These are phyloP conservation scores for Dolomedes plantarius DNA, from an alignment of 2,888 invertebrate species.

Conservation along the genomic window DNA sequence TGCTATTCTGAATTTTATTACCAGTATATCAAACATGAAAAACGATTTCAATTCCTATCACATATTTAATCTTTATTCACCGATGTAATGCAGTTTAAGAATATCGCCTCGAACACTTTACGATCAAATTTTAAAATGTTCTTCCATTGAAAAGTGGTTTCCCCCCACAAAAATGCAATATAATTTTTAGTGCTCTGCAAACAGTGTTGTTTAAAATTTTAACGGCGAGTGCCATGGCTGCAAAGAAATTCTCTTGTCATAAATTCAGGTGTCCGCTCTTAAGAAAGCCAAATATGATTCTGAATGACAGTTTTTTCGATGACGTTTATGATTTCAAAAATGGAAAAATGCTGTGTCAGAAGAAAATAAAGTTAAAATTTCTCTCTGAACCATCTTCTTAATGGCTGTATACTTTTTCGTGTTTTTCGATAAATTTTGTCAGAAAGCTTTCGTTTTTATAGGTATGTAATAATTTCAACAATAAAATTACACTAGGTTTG, in stretches of 20 bases:
- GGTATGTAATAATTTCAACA: no score
- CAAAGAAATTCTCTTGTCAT: constrained; percentile 13
- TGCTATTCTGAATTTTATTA: no score
- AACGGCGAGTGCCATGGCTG: constrained; percentile 11
- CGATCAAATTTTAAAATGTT: constrained; percentile 7
- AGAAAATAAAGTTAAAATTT: constrained; percentile 16
- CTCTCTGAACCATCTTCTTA: neutral
- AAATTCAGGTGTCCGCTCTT: constrained; percentile 1
- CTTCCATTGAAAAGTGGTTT: neutral
- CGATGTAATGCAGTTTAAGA: no score
- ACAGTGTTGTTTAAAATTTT: constrained; percentile 31
- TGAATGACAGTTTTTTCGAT: constrained; percentile 25
- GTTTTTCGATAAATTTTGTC: neutral
- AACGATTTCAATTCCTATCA: no score
- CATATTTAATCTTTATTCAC: no score
- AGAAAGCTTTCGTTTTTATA: no score
- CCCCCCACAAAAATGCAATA: constrained; percentile 23
- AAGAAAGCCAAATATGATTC: neutral
- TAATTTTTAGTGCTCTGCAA: constrained; percentile 40
- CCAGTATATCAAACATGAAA: no score
- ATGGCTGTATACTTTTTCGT: neutral
- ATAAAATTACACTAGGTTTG: no score
- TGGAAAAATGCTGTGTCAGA: constrained; percentile 11
- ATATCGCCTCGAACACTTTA: neutral
- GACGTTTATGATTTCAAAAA: constrained; percentile 25